Percentiles rank a stretch among this genome's conserved stretches.
Evolutionary conservation across 2,113 vertebrate species (phyloP).

Genomic region (Cyanoramphus novaezelandiae): DNA sequence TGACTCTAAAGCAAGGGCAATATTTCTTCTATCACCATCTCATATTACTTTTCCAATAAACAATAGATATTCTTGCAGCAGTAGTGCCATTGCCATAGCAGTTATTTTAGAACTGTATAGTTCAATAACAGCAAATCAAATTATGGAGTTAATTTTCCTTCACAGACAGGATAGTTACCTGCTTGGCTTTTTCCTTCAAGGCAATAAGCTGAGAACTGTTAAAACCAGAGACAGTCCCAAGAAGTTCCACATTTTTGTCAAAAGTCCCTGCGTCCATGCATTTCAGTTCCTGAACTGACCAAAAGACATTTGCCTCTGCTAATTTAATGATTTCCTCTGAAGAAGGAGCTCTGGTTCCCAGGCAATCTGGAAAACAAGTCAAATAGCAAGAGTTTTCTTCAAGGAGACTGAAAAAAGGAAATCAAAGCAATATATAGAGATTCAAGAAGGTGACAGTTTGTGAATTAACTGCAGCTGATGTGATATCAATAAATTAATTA

Average conservation of each 20-base stretch:
- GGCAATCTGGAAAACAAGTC: conserved; percentile 68
- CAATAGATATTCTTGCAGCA: not conserved
- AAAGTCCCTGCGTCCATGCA: conserved; percentile 75
- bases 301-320: conserved; percentile 78
- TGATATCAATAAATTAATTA: not conserved
- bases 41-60: conserved; percentile 34
- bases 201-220: conserved; percentile 66
- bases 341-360: conserved; percentile 60
- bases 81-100: not conserved
- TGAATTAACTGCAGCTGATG: not conserved
- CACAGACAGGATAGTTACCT: conserved; percentile 56
- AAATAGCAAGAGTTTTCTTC: not conserved
- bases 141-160: not conserved
- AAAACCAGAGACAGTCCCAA: conserved; percentile 72
- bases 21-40: not conserved
- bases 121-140: conserved; percentile 41
- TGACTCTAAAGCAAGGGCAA: conserved; percentile 22
- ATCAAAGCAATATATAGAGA: not conserved
- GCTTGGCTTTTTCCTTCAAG: conserved; percentile 79
- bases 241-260: conserved; percentile 71
- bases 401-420: not conserved
- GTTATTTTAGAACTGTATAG: conserved; percentile 35
- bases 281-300: conserved; percentile 71
- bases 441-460: not conserved
- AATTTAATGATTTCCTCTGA: conserved; percentile 72